phyloP scores from a whole-genome alignment of 2,797 vertebrate species.

The Dromococcyx pavoninus region DNA sequence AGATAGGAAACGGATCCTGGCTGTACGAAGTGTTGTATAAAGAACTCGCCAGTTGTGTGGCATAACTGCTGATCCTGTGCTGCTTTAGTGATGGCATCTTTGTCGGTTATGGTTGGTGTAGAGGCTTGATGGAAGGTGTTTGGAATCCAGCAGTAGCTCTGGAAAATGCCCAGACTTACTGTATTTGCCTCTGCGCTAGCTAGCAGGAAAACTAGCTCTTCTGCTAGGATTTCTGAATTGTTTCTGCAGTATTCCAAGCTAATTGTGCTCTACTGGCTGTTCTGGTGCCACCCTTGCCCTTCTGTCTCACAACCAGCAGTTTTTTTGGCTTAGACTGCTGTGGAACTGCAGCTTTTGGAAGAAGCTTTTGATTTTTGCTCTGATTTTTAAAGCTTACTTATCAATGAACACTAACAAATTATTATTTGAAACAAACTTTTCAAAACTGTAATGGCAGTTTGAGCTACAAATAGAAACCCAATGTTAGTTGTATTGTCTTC shows the following conservation, averaged over 20 bases:
- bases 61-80: not conserved
- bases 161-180: not conserved
- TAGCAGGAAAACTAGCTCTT: not conserved
- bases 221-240: not conserved
- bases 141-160: not conserved
- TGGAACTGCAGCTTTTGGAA: not conserved
- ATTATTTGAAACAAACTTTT: not conserved
- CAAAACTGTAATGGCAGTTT: not conserved
- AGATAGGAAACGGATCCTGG: not conserved
- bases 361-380: not conserved
- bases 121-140: not conserved
- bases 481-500: not conserved
- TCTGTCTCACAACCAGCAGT: not conserved
- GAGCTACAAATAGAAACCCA: not conserved
- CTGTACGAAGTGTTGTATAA: accelerated
- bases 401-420: not conserved
- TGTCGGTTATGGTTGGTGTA: accelerated
- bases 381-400: not conserved
- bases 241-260: not conserved
- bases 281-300: not conserved
- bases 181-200: not conserved
- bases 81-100: not conserved
- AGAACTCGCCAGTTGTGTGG: accelerated
- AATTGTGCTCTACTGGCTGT: not conserved
- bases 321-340: not conserved